A percentile compares a stretch with the other conserved stretches of the same genome.
Conservation (phyloP, 2,797 vertebrate genomes). For the Florisuga fusca region DNA sequence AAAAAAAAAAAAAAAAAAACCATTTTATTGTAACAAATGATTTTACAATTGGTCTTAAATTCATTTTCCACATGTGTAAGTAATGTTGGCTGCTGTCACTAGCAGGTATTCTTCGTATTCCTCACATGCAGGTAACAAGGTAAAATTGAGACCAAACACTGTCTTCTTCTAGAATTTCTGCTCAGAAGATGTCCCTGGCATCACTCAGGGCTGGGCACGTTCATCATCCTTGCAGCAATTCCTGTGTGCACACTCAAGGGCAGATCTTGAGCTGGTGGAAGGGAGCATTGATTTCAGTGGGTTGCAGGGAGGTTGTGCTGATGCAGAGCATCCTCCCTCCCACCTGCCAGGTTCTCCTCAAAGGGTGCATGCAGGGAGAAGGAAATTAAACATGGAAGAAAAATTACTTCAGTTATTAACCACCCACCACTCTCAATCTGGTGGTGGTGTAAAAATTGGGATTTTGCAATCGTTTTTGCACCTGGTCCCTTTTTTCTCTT, state of each 20-base stretch:
- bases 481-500: not conserved
- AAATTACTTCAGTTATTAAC: not conserved
- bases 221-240: constrained; percentile 11
- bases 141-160: not conserved
- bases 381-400: not conserved
- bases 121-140: not conserved
- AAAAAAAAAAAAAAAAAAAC: not conserved
- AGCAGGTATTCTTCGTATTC: not conserved
- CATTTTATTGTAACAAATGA: not conserved
- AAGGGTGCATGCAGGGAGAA: not conserved
- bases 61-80: not conserved
- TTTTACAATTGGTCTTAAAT: constrained; percentile 1
- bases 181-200: not conserved
- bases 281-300: not conserved
- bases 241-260: not conserved
- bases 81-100: not conserved
- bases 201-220: not conserved
- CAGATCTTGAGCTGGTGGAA: not conserved
- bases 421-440: not conserved
- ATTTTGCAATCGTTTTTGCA: not conserved
- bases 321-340: not conserved
- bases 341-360: not conserved
- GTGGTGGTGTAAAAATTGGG: not conserved
- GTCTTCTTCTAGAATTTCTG: not conserved
- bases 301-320: constrained; percentile 8